These are phyloP conservation scores for Ophion obscuratus DNA, from an alignment of 2,888 invertebrate species.

Conservation along the genomic window DNA sequence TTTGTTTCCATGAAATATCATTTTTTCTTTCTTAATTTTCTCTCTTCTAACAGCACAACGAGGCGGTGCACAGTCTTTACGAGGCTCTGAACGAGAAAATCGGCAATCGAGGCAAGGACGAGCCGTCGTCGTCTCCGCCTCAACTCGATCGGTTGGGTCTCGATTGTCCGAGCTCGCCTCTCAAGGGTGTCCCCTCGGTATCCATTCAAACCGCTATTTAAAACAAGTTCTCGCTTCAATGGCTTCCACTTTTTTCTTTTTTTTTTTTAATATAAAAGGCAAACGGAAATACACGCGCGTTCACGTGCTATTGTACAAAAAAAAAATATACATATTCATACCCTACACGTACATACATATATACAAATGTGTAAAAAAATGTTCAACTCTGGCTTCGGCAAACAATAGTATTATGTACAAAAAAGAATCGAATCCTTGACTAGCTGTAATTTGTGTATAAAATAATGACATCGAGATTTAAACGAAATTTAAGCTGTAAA, in stretches of 20 bases:
- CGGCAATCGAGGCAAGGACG: slow-evolving; percentile 85
- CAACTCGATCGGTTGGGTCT: slow-evolving; percentile 88
- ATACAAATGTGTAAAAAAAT: too few relatives aligned
- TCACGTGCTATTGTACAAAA: not conserved
- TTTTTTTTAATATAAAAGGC: not conserved
- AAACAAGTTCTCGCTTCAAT: not conserved
- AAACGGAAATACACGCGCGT: not conserved
- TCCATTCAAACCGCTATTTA: slow-evolving; percentile 47
- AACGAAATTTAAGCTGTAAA: too few relatives aligned
- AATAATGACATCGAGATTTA: too few relatives aligned
- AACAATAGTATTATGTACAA: too few relatives aligned
- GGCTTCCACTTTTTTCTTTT: not conserved
- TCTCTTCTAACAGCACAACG: slow-evolving; percentile 88
- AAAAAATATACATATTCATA: slow-evolving; percentile 1
- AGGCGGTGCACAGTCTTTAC: slow-evolving; percentile 92
- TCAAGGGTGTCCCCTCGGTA: slow-evolving; percentile 87
- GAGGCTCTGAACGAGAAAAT: slow-evolving; percentile 92
- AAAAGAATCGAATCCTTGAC: too few relatives aligned
- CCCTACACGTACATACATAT: not conserved
- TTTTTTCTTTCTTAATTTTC: slow-evolving; percentile 28
- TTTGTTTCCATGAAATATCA: not conserved
- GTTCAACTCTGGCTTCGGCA: too few relatives aligned
- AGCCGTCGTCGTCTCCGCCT: slow-evolving; percentile 86
- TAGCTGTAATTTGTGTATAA: too few relatives aligned
- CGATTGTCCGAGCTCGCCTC: slow-evolving; percentile 92